Evolutionary conservation across 2,113 vertebrate species (phyloP), one percentile per base, ranked within the genome.

Genomic region (Asarcornis scutulata): DNA sequence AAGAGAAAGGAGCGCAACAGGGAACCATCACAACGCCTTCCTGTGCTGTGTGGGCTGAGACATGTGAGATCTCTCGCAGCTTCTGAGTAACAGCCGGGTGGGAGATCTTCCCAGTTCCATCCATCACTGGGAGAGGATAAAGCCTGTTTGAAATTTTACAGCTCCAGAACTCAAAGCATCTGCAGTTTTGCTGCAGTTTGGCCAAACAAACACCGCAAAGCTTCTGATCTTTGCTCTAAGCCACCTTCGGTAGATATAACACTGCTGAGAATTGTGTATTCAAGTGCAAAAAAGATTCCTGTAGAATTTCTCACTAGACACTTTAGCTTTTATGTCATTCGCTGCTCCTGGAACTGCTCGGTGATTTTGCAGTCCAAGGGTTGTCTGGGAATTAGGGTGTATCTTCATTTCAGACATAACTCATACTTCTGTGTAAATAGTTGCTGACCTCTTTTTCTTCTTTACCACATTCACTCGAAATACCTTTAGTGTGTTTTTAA

Each of bases 371-470:
- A 96, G 83, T 92, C 83, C 66, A 91, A 89, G 36, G 38, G 62
- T 88, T 96, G 92, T 96, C 94, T 96, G 86, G 93, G 86, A 94
- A 95, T 88, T 81, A 93, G 94, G 94, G 82, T 95, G 95, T 96
- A 95, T 95, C 91, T 95, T 95, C 77, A 89, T 95, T 97, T 95
- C 94, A 97, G 93, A 96, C 96, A 95, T 97, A 97, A 94, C 89
- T 97, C 93, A 89, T 95, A 78, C 83, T 89, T 89, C 81, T 92
- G 71, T 95, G 67, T 92, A 96, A 97, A 95, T 93, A 95, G 27
- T 95, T 86, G 56, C 66, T 95, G 95, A 75, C 84, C 74, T 96
- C 86, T 88, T 91, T 97, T 89, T 59, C 81, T 91, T 91, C 86
- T 83, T 2, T 60, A 75, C 73, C 73, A 52, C 15, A 1, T 62